phyloP scores from a whole-genome alignment of 2,888 invertebrate species.

The Apodemia mormo region DNA sequence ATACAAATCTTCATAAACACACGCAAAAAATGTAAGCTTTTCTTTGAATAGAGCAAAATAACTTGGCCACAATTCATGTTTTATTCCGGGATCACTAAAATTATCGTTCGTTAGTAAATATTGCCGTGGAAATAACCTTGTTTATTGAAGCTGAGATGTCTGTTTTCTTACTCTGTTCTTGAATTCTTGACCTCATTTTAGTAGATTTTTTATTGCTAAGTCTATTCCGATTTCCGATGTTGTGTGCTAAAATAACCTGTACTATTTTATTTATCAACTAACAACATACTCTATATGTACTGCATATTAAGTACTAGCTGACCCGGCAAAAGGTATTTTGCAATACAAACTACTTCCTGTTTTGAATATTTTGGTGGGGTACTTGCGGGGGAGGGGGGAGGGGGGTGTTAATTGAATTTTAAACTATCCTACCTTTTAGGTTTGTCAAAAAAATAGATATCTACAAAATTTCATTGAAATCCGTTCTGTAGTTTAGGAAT shows the following conservation, averaged over 20 bases:
- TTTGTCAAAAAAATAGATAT: no score
- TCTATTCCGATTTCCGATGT: background rate
- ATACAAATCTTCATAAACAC: background rate
- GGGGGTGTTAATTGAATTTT: no score
- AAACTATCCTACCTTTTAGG: no score
- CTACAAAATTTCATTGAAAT: no score
- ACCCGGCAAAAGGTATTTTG: no score
- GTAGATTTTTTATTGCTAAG: background rate
- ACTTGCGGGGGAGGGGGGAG: no score
- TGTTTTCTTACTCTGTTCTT: constrained; percentile 10
- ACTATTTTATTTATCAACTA: background rate
- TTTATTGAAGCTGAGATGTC: constrained; percentile 6
- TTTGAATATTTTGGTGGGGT: no score
- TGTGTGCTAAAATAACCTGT: background rate
- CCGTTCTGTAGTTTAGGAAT: no score
- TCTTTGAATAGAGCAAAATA: background rate
- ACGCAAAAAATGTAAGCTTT: background rate
- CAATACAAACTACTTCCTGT: no score
- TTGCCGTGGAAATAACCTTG: constrained; percentile 18
- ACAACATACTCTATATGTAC: no score
- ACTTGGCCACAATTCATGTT: constrained; percentile 3
- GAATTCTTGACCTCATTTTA: constrained; percentile 7
- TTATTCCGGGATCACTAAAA: constrained; percentile 8
- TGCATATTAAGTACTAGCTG: no score
- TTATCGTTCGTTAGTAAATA: constrained; percentile 17